Conservation (phyloP, 2,113 vertebrate genomes). For the Eolophus roseicapilla region DNA sequence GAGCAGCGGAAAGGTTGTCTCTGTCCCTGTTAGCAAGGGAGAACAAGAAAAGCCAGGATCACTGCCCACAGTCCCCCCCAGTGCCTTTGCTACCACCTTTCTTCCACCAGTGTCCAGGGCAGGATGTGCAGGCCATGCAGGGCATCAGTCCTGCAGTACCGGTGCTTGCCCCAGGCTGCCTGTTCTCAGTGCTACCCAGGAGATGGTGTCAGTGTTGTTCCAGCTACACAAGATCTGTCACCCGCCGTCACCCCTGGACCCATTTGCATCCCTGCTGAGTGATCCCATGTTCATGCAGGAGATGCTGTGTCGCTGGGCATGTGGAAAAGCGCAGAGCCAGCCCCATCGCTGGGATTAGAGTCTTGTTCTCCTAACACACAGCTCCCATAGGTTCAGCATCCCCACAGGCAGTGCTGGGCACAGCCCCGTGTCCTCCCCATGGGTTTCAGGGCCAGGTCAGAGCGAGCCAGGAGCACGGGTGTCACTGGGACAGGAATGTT, state of each 20-base stretch:
- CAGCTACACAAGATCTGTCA: not conserved
- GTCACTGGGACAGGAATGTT: not conserved
- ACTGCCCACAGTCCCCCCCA: not conserved
- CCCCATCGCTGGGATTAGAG: not conserved
- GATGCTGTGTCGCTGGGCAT: not conserved
- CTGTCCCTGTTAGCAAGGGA: not conserved
- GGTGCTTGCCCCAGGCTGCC: not conserved
- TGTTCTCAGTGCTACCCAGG: rapidly evolving
- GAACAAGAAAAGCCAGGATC: not conserved
- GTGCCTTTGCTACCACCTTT: rapidly evolving
- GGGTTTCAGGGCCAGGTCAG: not conserved
- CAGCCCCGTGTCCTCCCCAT: rapidly evolving
- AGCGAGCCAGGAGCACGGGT: not conserved
- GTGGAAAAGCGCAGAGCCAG: not conserved
- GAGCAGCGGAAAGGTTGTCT: not conserved
- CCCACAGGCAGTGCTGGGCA: not conserved
- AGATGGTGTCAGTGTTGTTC: not conserved
- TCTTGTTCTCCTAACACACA: not conserved
- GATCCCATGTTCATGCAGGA: rapidly evolving
- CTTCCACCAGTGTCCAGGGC: not conserved
- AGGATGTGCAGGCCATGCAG: not conserved
- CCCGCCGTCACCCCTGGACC: rapidly evolving
- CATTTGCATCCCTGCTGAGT: rapidly evolving
- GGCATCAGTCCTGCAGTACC: not conserved
- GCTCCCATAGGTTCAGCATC: not conserved